These are phyloP conservation scores for Psilopogon haemacephalus DNA, from an alignment of 2,113 vertebrate genomes.

Conservation along the genomic window DNA sequence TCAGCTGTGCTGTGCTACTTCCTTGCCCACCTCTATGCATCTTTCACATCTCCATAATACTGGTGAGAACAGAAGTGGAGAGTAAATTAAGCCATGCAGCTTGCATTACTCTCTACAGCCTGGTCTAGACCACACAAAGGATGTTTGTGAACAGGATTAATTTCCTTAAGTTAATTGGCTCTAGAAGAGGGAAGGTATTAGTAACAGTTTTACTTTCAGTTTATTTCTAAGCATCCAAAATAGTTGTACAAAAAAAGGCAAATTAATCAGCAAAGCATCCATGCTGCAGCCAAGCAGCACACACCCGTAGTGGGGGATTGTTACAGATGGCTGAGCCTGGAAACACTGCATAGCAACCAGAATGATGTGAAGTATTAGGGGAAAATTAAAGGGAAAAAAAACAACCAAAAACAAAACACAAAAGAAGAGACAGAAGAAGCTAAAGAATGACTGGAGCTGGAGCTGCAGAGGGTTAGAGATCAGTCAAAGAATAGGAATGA, in stretches of 20 bases:
- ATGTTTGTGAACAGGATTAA: not conserved
- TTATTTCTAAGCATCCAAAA: constrained; percentile 11
- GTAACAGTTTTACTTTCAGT: constrained; percentile 8
- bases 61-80: not conserved
- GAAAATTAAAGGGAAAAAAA: constrained; percentile 1
- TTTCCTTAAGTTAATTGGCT: not conserved
- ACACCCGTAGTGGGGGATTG: not conserved
- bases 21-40: not conserved
- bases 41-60: not conserved
- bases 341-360: constrained; percentile 53
- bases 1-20: not conserved
- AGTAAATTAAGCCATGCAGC: not conserved
- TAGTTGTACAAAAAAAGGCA: not conserved
- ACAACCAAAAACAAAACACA: not conserved
- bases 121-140: not conserved
- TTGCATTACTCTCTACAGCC: not conserved
- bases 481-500: not conserved
- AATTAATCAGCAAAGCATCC: constrained; percentile 3
- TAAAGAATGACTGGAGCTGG: not conserved
- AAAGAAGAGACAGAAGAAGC: not conserved
- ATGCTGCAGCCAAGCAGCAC: constrained; percentile 12
- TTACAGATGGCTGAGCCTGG: constrained; percentile 11
- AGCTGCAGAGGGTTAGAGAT: not conserved
- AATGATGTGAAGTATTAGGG: not conserved
- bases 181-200: not conserved